phyloP scores from a whole-genome alignment of 2,888 invertebrate genomes.

The Scaptomyza parva region DNA sequence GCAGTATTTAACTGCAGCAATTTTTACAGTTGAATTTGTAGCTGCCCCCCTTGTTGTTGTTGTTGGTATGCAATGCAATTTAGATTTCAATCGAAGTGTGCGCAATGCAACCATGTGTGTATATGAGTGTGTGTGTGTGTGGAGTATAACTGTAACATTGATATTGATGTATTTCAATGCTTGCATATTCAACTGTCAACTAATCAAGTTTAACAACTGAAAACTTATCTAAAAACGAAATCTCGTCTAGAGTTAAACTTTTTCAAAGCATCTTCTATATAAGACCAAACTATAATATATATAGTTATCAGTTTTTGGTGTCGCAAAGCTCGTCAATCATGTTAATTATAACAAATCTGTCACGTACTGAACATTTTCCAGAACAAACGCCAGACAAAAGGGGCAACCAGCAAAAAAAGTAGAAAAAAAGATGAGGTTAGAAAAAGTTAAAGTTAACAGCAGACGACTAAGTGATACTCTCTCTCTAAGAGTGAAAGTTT shows the following conservation, averaged over 20 bases:
- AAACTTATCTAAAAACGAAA: conserved; percentile 2
- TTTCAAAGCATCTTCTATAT: neutral
- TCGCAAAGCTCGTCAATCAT: conserved; percentile 68
- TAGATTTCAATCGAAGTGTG: conserved; percentile 71
- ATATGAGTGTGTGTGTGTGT: conserved; percentile 9
- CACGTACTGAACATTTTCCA: conserved; percentile 66
- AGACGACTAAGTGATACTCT: conserved; percentile 11
- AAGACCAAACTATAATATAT: conserved; percentile 23
- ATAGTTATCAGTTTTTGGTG: conserved; percentile 42
- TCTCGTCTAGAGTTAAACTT: conserved; percentile 2
- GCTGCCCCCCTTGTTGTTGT: conserved; percentile 44
- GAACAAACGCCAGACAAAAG: conserved; percentile 39
- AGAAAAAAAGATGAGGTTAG: neutral
- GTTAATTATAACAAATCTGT: conserved; percentile 74
- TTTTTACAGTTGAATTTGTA: conserved; percentile 74
- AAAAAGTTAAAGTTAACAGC: neutral
- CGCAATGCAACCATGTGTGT: conserved; percentile 26
- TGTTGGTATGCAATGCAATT: conserved; percentile 65
- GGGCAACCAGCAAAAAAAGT: conserved; percentile 18
- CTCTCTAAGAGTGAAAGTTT: neutral
- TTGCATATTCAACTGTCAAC: conserved; percentile 12
- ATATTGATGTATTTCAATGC: conserved; percentile 61
- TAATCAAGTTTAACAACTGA: conserved; percentile 42
- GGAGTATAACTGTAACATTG: conserved; percentile 37
- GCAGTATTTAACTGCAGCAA: conserved; percentile 73